Evolutionary conservation across 1,140 invertebrate genomes (phyloP), one percentile per base, ranked within the genome.

Genomic region (Drosophila aff.): DNA sequence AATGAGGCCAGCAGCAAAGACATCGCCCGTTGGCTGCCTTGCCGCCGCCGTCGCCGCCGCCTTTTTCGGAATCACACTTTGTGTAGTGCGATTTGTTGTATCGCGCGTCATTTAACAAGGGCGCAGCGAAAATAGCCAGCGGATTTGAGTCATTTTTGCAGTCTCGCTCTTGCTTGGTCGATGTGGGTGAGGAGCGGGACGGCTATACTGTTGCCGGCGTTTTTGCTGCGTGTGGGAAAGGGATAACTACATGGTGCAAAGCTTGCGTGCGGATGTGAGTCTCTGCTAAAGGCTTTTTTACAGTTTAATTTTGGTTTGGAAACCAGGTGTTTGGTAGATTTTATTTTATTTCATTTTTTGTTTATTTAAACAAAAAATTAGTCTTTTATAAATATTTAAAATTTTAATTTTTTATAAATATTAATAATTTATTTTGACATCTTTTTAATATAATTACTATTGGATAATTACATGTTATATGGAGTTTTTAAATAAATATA

Each of bases 81-180:
- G 84, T 87, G 78, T 81, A 82, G 83, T 87, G 80, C 83, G 83
- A 85, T 85, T 85, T 89, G 85, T 89, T 89, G 84, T 89, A 89
- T 89, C 84, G 84, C 84, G 84, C 84, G 84, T 89, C 85, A 89
- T 69, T 90, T 90, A 90, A 55, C 67, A 89, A 85, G 85, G 49
- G 49, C 68, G 0, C 85, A 89, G 81, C 28, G 40, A 31, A 75
- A 81, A 65, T 6, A 81, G 82, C 4, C 21, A 41, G 76, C 44
- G 15, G 53, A 43, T 68, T 40, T 18, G 8, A 53, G 38, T 16
- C n/a, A 85, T 57, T 86, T 85, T 79, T 44, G 58, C 53, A 59
- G 36, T 33, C 50, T 31, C 16, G 11, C 47, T 31, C 53, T 38
- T 55, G 23, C 36, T 60, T 59, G 38, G 46, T 41, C 15, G 40